Base-by-base conservation (phyloP, 2,113 vertebrate species). In the Barnardius zonarius region DNA sequence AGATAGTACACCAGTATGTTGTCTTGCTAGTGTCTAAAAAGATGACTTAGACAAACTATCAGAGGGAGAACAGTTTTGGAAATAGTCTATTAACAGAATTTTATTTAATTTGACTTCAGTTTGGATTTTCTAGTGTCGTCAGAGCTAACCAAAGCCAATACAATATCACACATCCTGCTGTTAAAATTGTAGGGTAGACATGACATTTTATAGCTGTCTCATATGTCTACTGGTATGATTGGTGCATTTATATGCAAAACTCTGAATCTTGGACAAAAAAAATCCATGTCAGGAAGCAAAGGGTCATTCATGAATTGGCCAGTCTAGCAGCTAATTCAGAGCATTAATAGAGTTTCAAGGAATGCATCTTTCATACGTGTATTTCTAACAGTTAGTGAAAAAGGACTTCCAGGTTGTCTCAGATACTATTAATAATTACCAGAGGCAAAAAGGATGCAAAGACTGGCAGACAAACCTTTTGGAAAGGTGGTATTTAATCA, bases 281-380 rank as follows among this genome's bases (percentile, higher is more conserved):
- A 24, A 14, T 15, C 41, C 57, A 7, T 41, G 41, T 54, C 12
- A 35, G 78, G 57, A 84, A 57, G 18, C 13, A 67, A 0, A 4
- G 3, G 5, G 9, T 2, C 6, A 48, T 78, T 86, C 9, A 57
- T n/a, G 5, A 68, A 44, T 28, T 2, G 0, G 9, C 6, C 17
- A 35, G 19, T 37, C 14, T 61, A 82, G 15, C 25, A 75, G 17
- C 10, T 94, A 63, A 79, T 85, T 70, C 83, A 82, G 33, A 90
- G 7, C 17, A 61, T 7, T 33, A 73, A 76, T 4, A 57, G 25
- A 85, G 33, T 17, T 64, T 83, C 5, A 10, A 6, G 55, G 35
- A 76, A 79, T 0, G 0, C 7, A 79, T 37, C 15, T 76, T 79
- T 78, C 48, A 76, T 39, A n/a, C 0, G 4, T 6, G 7, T 68